A percentile compares a stretch with the other conserved stretches of the same genome.
Evolutionary conservation across 2,797 vertebrate species (phyloP).

Genomic region (Sebastes diploproa): DNA sequence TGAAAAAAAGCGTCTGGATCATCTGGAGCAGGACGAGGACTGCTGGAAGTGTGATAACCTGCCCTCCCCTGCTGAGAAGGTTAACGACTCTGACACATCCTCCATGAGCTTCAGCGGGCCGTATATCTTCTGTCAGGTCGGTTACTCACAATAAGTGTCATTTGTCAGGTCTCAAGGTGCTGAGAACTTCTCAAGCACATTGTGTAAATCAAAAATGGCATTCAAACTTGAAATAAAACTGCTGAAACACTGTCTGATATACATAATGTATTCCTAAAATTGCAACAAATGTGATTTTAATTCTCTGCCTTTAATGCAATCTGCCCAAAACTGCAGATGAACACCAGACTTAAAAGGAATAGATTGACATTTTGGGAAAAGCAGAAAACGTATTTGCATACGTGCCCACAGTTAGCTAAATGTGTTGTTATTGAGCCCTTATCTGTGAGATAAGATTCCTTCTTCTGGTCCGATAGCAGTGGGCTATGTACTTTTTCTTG

Average conservation of each 20-base stretch:
- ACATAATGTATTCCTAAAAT: not conserved
- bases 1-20: not conserved
- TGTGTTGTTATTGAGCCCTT: not conserved
- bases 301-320: not conserved
- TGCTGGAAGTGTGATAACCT: constrained; percentile 24
- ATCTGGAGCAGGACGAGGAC: constrained; percentile 12
- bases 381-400: not conserved
- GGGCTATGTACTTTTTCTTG: not conserved
- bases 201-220: not conserved
- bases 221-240: not conserved
- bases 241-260: not conserved
- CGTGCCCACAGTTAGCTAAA: not conserved
- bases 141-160: not conserved
- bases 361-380: not conserved
- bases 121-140: constrained; percentile 78
- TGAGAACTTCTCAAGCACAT: not conserved
- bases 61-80: not conserved
- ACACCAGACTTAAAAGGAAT: not conserved
- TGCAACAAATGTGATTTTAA: not conserved
- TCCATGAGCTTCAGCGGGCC: constrained; percentile 77
- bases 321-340: not conserved
- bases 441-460: not conserved
- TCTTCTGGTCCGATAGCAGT: not conserved
- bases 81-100: constrained; percentile 37
- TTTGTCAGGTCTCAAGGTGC: not conserved